A percentile compares a stretch with the other conserved stretches of the same genome.
Conservation (phyloP, 1,140 invertebrate species). For the Zaprionus tsacasi region DNA sequence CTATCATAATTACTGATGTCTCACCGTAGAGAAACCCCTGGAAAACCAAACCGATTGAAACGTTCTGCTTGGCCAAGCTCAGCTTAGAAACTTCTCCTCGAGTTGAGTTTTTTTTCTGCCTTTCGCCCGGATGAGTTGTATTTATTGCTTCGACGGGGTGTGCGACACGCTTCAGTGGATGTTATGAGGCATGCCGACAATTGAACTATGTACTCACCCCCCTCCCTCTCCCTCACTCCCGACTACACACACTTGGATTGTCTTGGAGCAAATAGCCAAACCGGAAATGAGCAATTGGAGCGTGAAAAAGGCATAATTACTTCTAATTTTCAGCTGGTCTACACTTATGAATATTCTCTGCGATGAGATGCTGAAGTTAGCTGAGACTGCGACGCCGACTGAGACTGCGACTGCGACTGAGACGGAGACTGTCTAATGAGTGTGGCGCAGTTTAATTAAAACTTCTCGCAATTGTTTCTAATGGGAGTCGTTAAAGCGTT, state of each 20-base stretch:
- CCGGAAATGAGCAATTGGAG: slow-evolving; percentile 78
- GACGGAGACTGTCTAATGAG: slow-evolving; percentile 46
- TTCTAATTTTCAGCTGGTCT: slow-evolving; percentile 49
- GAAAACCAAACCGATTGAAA: neutral
- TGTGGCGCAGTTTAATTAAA: slow-evolving; percentile 74
- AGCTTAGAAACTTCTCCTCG: neutral
- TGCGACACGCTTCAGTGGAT: slow-evolving; percentile 26
- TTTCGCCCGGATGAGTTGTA: slow-evolving; percentile 3
- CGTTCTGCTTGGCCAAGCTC: slow-evolving; percentile 12
- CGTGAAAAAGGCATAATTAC: slow-evolving; percentile 74
- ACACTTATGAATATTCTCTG: slow-evolving; percentile 61
- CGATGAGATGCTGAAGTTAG: neutral
- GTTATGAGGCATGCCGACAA: slow-evolving; percentile 4
- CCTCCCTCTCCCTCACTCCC: neutral
- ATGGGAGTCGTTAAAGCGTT: slow-evolving; percentile 77
- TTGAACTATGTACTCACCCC: neutral
- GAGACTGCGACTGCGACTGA: neutral
- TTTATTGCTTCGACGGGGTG: neutral
- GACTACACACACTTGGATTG: neutral
- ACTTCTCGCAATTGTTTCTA: slow-evolving; percentile 81
- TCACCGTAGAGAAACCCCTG: neutral
- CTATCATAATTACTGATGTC: neutral
- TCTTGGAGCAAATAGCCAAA: slow-evolving; percentile 48
- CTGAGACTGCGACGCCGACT: neutral
- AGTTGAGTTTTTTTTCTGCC: neutral